Conservation (phyloP, 1,140 invertebrate genomes). For the Vanessa tameamea region DNA sequence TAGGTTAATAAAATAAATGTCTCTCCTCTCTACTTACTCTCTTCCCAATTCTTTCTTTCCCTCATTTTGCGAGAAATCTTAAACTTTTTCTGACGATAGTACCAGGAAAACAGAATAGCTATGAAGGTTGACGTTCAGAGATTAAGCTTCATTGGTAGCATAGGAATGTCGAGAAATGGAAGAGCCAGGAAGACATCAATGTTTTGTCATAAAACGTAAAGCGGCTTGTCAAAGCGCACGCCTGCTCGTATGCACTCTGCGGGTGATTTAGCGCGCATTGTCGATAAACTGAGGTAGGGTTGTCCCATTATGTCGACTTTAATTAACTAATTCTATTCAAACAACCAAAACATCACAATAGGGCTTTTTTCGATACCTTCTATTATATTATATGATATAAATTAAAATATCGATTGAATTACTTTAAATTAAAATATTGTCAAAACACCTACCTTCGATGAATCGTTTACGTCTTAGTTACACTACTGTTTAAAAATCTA, state of each 20-base stretch:
- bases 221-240: slow-evolving; percentile 56
- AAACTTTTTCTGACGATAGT: slow-evolving; percentile 43
- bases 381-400: too few species aligned
- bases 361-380: too few species aligned
- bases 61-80: slow-evolving; percentile 19
- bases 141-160: slow-evolving; percentile 22
- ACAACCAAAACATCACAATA: too few species aligned
- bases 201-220: slow-evolving; percentile 53
- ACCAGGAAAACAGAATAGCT: slow-evolving; percentile 44
- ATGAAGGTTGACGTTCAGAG: slow-evolving; percentile 27
- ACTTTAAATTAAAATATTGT: too few species aligned
- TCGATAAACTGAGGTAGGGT: slow-evolving; percentile 55
- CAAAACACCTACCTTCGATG: too few species aligned
- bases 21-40: too few species aligned
- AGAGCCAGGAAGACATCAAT: slow-evolving; percentile 57
- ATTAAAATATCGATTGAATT: too few species aligned
- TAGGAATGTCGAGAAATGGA: slow-evolving; percentile 30
- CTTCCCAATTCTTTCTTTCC: not conserved
- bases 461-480: too few species aligned
- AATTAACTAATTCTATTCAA: not conserved
- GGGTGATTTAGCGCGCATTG: slow-evolving; percentile 72
- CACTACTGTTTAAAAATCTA: too few species aligned
- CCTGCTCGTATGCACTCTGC: slow-evolving; percentile 55
- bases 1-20: not conserved
- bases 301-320: slow-evolving; percentile 32